Base-by-base conservation (phyloP, 2,113 vertebrate species). In the Dromaius novaehollandiae region DNA sequence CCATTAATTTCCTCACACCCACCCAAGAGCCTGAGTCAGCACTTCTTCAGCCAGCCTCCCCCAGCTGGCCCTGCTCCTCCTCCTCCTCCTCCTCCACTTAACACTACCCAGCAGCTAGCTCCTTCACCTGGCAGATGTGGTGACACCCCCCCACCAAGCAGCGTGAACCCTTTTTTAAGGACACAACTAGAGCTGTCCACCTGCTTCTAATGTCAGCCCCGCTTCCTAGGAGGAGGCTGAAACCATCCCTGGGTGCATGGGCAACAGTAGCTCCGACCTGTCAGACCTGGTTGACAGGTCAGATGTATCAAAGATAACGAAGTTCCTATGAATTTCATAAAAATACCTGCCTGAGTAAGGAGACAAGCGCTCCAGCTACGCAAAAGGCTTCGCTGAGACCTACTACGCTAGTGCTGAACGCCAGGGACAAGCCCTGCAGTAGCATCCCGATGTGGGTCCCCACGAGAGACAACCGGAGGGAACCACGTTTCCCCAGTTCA, bases 191-290 rank as follows among this genome's bases (percentile, higher is more conserved):
- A 51, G 75, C 17, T 53, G 21, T 32, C 11, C 25, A 65, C 21
- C 30, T 13, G 7, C 16, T 5, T 68, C 13, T 7, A 46, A n/a
- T 46, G 66, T 73, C 83, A 86, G 21, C 58, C 76, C 36, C 58
- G 42, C 50, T 71, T 71, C 65, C 70, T 20, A 63, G 53, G 25
- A 50, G 36, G 46, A 86, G 44, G 40, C 46, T 48, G 12, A 48
- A 48, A 24, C 20, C 19, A 77, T 19, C 46, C 40, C 11, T 48
- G 46, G 46, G 7, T 48, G 46, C 44, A 46, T 11, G 7, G 1
- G 1, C 0, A 0, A 20, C n/a, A 40, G n/a, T 6, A 63, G 13
- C 70, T 36, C 40, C 1, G 64, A 55, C 5, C 4, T 8, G 5
- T 36, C 42, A 36, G 64, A 34, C 19, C 11, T 19, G 6, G 34